Percentiles rank a stretch among this genome's conserved stretches.
These are phyloP conservation scores for Drosophila chauvacae DNA, from an alignment of 1,140 invertebrate genomes.

Conservation along the genomic window DNA sequence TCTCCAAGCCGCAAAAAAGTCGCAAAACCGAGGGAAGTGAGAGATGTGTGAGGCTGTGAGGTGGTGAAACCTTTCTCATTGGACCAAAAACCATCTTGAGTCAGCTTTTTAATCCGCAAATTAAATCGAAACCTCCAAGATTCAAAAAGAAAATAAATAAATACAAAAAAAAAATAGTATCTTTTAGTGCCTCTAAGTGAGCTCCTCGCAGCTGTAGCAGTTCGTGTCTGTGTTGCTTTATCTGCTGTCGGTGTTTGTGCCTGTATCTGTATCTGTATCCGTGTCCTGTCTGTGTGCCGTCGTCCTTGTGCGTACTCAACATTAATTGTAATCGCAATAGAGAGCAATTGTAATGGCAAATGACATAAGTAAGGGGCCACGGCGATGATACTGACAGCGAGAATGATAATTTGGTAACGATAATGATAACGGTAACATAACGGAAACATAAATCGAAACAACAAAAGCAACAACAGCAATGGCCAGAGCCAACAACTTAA, in stretches of 20 bases:
- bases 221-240: not conserved
- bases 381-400: constrained; percentile 41
- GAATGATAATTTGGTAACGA: constrained; percentile 31
- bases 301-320: constrained; percentile 36
- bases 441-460: constrained; percentile 13
- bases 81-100: not conserved
- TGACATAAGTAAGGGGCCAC: constrained; percentile 43
- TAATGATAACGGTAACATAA: constrained; percentile 31
- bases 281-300: constrained; percentile 5
- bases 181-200: not conserved
- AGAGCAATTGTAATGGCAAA: constrained; percentile 59
- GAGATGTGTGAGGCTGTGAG: not conserved
- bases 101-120: constrained; percentile 33
- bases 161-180: constrained; percentile 6
- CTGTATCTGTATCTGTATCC: not conserved
- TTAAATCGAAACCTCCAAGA: constrained; percentile 31
- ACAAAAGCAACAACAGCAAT: constrained; percentile 34
- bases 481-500: constrained; percentile 40
- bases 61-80: constrained; percentile 4
- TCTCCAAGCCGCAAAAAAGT: not conserved
- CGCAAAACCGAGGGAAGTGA: not conserved
- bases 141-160: constrained; percentile 5
- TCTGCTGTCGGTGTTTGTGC: not conserved
- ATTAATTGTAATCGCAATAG: constrained; percentile 46
- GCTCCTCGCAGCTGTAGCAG: not conserved